A percentile compares a stretch with the other conserved stretches of the same genome.
Conservation (phyloP, 2,113 vertebrate species). For the Bujurquina vittata region DNA sequence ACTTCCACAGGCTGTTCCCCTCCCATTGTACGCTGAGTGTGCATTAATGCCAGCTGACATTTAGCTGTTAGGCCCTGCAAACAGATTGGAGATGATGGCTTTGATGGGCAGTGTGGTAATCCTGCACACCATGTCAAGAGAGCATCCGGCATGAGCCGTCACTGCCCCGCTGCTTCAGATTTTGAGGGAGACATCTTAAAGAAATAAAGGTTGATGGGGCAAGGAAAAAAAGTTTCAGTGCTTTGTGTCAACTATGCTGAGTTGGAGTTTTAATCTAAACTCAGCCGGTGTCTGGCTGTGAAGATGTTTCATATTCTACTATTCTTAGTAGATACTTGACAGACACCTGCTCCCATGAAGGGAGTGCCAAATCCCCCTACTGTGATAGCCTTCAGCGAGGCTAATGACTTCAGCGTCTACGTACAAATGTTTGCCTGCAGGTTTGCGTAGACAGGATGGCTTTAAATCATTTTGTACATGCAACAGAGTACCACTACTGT, state of each 20-base stretch:
- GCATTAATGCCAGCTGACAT: constrained; percentile 67
- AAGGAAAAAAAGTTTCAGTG: neutral
- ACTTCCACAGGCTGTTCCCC: constrained; percentile 22
- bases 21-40: constrained; percentile 38
- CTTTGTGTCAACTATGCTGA: neutral
- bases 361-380: constrained; percentile 25
- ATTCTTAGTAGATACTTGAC: constrained; percentile 53
- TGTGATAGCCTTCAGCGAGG: constrained; percentile 34
- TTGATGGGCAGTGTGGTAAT: constrained; percentile 29
- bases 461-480: constrained; percentile 4
- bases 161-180: neutral
- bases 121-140: neutral
- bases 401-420: constrained; percentile 48
- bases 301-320: constrained; percentile 47
- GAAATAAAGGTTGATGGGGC: constrained; percentile 45
- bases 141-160: neutral
- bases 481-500: neutral
- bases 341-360: constrained; percentile 44
- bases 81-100: constrained; percentile 40
- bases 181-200: constrained; percentile 14
- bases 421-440: constrained; percentile 8
- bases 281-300: constrained; percentile 46
- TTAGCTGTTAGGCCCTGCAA: constrained; percentile 31
- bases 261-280: constrained; percentile 15
- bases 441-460: constrained; percentile 29